These are phyloP conservation scores for Chelonus insularis DNA, from an alignment of 1,140 invertebrate species.

Conservation along the genomic window DNA sequence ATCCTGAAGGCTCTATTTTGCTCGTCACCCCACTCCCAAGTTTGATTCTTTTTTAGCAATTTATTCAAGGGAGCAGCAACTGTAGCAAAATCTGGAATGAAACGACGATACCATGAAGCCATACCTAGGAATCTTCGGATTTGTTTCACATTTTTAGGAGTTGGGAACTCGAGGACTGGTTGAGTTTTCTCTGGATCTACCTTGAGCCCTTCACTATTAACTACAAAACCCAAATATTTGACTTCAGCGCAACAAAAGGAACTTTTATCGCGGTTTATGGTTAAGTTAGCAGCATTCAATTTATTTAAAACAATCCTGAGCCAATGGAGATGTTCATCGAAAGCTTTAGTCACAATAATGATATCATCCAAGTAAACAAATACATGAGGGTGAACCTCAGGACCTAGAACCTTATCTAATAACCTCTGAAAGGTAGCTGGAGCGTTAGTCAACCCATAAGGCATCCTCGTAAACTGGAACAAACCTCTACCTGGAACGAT, in stretches of 20 bases:
- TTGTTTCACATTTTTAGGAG: constrained; percentile 44
- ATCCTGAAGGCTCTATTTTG: constrained; percentile 27
- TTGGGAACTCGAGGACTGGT: constrained; percentile 39
- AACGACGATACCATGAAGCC: constrained; percentile 47
- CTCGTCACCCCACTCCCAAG: constrained; percentile 34
- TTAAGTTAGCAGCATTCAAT: background rate
- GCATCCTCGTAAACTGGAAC: constrained; percentile 14
- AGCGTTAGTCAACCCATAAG: constrained; percentile 9
- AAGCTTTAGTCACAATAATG: constrained; percentile 2
- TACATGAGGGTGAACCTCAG: background rate
- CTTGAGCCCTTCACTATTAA: background rate
- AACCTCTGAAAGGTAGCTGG: background rate
- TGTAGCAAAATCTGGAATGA: constrained; percentile 44
- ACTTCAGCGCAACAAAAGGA: background rate
- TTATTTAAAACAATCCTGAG: background rate
- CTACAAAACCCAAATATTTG: background rate
- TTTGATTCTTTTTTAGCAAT: constrained; percentile 42
- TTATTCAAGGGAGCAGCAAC: constrained; percentile 37
- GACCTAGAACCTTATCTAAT: background rate
- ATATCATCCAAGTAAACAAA: constrained; percentile 17
- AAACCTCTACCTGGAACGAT: background rate
- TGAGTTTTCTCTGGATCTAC: constrained; percentile 29
- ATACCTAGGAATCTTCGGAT: constrained; percentile 56
- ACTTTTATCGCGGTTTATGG: constrained; percentile 4
- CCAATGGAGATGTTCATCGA: constrained; percentile 6